phyloP scores from a whole-genome alignment of 2,797 vertebrate genomes.

The Anolis apletophallus region DNA sequence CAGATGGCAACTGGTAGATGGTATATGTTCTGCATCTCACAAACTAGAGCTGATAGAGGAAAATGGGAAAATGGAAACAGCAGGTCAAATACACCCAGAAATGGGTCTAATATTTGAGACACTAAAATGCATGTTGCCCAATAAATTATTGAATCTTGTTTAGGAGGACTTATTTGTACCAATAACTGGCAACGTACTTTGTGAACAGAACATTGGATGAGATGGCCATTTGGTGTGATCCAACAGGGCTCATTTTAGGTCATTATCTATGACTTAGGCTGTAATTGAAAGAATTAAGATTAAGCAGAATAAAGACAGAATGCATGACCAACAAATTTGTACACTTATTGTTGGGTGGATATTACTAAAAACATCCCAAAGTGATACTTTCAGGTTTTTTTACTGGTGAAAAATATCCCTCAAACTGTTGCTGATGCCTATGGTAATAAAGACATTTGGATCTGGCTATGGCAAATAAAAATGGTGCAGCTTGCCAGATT shows the following conservation, averaged over 20 bases:
- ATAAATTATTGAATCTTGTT: neutral
- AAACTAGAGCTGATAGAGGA: too few relatives aligned
- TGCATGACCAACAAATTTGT: neutral
- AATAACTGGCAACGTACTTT: too few relatives aligned
- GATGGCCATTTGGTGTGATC: too few relatives aligned
- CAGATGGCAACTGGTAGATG: too few relatives aligned
- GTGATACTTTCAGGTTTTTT: neutral
- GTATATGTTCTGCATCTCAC: too few relatives aligned
- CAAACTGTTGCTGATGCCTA: slow-evolving; percentile 61
- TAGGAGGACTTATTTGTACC: neutral
- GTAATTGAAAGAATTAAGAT: neutral
- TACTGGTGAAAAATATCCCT: slow-evolving; percentile 57
- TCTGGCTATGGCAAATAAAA: slow-evolving; percentile 79
- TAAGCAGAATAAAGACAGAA: neutral
- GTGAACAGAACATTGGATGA: too few relatives aligned
- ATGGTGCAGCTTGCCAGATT: slow-evolving; percentile 80
- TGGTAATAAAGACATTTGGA: slow-evolving; percentile 65
- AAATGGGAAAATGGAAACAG: too few relatives aligned
- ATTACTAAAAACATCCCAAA: neutral
- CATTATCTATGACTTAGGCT: neutral
- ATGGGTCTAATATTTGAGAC: too few relatives aligned
- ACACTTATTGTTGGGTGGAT: neutral
- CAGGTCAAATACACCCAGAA: too few relatives aligned
- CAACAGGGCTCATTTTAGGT: too few relatives aligned
- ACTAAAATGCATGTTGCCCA: too few relatives aligned